These are phyloP conservation scores for Pseudopipra pipra DNA, from an alignment of 2,113 vertebrate species.

Conservation along the genomic window DNA sequence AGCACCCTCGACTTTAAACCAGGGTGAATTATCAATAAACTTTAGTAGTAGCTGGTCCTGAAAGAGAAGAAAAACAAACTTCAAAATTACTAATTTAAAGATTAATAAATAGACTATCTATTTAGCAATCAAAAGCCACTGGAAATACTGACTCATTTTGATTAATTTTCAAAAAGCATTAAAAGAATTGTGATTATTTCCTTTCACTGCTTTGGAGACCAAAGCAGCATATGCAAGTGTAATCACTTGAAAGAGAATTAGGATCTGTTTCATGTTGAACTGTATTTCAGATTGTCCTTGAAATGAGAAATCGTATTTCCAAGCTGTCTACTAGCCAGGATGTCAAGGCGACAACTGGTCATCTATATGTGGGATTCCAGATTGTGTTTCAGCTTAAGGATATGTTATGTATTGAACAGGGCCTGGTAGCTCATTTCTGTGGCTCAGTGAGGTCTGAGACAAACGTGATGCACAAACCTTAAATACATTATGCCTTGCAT, in stretches of 20 bases:
- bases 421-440: background rate
- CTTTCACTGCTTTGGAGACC: background rate
- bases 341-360: background rate
- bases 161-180: background rate
- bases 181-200: conserved; percentile 2
- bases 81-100: background rate
- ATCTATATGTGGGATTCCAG: background rate
- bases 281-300: background rate
- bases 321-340: background rate
- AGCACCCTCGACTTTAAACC: background rate
- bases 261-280: background rate
- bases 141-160: background rate
- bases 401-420: background rate
- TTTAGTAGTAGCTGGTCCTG: background rate
- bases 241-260: conserved; percentile 8
- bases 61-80: background rate
- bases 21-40: background rate
- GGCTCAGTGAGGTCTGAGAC: background rate
- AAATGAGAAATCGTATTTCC: background rate
- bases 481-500: accelerated
- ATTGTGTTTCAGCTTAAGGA: background rate
- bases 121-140: conserved; percentile 1
- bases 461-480: background rate
- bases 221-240: background rate
- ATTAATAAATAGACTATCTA: background rate